Conservation (phyloP, 1,140 invertebrate genomes). For the Luehdorfia chinensis region DNA sequence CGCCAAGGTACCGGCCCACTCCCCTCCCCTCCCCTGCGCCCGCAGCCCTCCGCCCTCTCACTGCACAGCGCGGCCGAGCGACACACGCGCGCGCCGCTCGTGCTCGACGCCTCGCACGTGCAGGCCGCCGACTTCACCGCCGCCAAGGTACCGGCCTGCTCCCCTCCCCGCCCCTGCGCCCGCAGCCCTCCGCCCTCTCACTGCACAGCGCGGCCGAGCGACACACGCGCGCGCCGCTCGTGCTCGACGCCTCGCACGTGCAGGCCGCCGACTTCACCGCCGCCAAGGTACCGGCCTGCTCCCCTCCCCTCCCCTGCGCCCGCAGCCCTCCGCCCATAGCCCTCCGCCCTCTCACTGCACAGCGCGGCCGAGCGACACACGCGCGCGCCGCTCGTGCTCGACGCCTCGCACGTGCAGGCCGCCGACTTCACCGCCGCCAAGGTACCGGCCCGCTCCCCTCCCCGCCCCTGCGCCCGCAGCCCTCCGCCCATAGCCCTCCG, state of each 20-base stretch:
- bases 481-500: no score
- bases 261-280: constrained; percentile 87
- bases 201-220: constrained; percentile 82
- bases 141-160: constrained; percentile 83
- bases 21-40: no score
- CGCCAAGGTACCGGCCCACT: constrained; percentile 83
- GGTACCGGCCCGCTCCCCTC: no score
- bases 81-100: constrained; percentile 79
- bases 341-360: constrained; percentile 83
- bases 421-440: constrained; percentile 87
- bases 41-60: no score
- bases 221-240: constrained; percentile 80
- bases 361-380: constrained; percentile 79
- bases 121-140: constrained; percentile 75
- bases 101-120: constrained; percentile 63
- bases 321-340: constrained; percentile 87
- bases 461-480: no score
- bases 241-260: constrained; percentile 87
- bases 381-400: constrained; percentile 83
- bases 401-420: constrained; percentile 86
- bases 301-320: no score
- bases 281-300: constrained; percentile 85
- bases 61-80: constrained; percentile 29
- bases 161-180: no score
- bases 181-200: no score